Percentiles rank a stretch among this genome's conserved stretches.
phyloP scores from a whole-genome alignment of 2,113 vertebrate genomes.

The Myrmecophaga tridactyla region DNA sequence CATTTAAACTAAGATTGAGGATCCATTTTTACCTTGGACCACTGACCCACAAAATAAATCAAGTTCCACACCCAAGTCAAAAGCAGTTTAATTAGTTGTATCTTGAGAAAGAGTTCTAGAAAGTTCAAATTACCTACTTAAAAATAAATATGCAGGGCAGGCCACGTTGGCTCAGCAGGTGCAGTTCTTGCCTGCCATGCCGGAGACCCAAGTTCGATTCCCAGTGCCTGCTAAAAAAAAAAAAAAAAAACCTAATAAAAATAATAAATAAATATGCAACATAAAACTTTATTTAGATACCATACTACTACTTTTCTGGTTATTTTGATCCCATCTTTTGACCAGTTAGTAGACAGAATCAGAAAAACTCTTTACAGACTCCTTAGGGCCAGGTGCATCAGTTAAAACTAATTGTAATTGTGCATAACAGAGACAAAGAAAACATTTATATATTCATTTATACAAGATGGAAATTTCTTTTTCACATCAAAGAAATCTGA shows the following conservation, averaged over 20 bases:
- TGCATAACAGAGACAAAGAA: background rate
- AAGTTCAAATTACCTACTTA: constrained; percentile 48
- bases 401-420: constrained; percentile 1
- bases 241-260: too few species aligned
- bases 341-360: background rate
- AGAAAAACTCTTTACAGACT: background rate
- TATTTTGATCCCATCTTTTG: constrained; percentile 45
- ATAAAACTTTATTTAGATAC: constrained; percentile 34
- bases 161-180: too few species aligned
- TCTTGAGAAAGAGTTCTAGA: background rate
- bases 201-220: too few species aligned
- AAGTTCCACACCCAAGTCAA: constrained; percentile 14
- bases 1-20: background rate
- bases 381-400: background rate
- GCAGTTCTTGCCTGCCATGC: too few species aligned
- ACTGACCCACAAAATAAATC: background rate
- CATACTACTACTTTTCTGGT: background rate
- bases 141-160: too few species aligned
- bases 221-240: too few species aligned
- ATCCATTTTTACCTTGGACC: background rate
- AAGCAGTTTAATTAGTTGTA: background rate
- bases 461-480: background rate
- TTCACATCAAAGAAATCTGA: background rate
- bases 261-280: constrained; percentile 3
- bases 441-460: background rate